These are phyloP conservation scores for Rhagium mordax DNA, from an alignment of 2,888 invertebrate species.

Conservation along the genomic window DNA sequence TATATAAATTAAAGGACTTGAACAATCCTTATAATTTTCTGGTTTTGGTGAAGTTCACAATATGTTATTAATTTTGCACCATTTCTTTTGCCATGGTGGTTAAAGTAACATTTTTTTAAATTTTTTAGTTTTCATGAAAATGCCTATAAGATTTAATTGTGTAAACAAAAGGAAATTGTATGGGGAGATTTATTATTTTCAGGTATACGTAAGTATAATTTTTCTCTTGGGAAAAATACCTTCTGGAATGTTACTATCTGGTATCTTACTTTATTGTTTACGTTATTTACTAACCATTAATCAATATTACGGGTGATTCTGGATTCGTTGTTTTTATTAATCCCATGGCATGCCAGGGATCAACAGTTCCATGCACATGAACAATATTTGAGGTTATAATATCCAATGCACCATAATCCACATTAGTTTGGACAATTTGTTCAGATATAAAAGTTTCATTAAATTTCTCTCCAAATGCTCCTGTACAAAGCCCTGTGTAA, in stretches of 20 bases:
- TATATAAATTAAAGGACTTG: too few species aligned
- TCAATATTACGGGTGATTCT: constrained; percentile 53
- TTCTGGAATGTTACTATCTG: not conserved
- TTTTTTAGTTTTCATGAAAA: too few species aligned
- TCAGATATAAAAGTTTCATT: constrained; percentile 73
- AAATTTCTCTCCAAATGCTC: constrained; percentile 76
- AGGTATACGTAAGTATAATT: too few species aligned
- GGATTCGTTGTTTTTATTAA: constrained; percentile 68
- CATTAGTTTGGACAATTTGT: constrained; percentile 75
- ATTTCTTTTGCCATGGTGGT: too few species aligned
- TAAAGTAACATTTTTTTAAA: too few species aligned
- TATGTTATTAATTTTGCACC: too few species aligned
- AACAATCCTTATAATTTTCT: too few species aligned
- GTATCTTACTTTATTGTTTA: not conserved
- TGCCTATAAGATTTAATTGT: too few species aligned
- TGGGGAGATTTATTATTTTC: too few species aligned
- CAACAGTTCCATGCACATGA: constrained; percentile 74
- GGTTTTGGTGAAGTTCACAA: too few species aligned
- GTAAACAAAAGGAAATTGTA: too few species aligned
- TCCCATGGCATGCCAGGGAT: constrained; percentile 75
- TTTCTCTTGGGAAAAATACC: too few species aligned
- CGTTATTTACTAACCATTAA: constrained; percentile 36
- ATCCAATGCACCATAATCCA: constrained; percentile 70
- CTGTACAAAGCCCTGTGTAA: constrained; percentile 82
- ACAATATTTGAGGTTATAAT: constrained; percentile 73